phyloP scores from a whole-genome alignment of 2,797 vertebrate species.

The Sebastes melanostomus region DNA sequence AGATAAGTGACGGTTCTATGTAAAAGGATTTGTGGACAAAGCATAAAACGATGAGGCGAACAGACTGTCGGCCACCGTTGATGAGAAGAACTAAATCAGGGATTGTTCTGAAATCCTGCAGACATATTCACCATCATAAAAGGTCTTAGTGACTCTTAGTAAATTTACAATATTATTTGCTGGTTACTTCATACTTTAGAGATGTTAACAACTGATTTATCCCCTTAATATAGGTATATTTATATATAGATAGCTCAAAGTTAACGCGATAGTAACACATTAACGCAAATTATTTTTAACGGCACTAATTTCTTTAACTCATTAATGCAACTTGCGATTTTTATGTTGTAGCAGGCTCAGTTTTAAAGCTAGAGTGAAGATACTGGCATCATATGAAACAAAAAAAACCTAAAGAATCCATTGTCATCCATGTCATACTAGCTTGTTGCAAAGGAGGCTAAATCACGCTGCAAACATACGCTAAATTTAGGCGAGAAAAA shows the following conservation, averaged over 20 bases:
- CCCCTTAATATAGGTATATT: neutral
- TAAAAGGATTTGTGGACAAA: constrained; percentile 9
- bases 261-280: too few species aligned
- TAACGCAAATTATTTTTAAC: too few species aligned
- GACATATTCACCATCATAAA: neutral
- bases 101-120: neutral
- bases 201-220: neutral
- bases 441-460: too few species aligned
- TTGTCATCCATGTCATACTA: too few species aligned
- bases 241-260: too few species aligned
- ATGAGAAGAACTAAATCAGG: neutral
- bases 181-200: neutral
- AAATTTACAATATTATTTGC: neutral
- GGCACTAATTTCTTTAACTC: too few species aligned
- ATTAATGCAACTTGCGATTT: too few species aligned
- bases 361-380: rapidly evolving
- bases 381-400: too few species aligned
- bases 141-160: neutral
- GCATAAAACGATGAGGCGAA: constrained; percentile 1
- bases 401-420: rapidly evolving
- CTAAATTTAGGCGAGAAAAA: too few species aligned
- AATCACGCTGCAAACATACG: too few species aligned
- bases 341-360: too few species aligned
- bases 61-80: neutral
- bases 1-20: constrained; percentile 20